Evolutionary conservation across 2,888 invertebrate genomes (phyloP), one percentile per base, ranked within the genome.

Genomic region (Idaea biselata): DNA sequence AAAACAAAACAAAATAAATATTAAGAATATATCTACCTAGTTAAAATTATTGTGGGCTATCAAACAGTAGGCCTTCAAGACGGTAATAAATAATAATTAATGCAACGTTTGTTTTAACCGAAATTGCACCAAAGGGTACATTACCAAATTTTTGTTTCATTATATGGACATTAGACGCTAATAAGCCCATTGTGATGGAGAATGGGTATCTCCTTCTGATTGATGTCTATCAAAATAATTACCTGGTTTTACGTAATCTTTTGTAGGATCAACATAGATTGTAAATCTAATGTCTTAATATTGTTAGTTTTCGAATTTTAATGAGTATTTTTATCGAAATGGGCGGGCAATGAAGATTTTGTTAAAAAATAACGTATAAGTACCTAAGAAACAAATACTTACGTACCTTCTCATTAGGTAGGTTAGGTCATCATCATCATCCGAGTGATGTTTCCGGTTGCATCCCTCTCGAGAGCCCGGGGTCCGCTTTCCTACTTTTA

Each of bases 241-340:
- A 72, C 60, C 59, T 60, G 44, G 69, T 65, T 73, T 88, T 87
- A 80, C 77, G 79, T 82, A 82, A 84, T 88, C 86, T 88, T 60
- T 76, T 76, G 8, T 58, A 18, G 60, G 70, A 72, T 74, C 74
- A 82, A 82, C 77, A 83, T 84, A 84, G 85, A 84, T 83, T 77
- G 73, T 71, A 72, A 76, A 71, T 65, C 58, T 63, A 65, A 73
- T 74, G 65, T 64, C 64, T 59, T 63, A 17, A 58, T 55, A 56
- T 18, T 53, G 44, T 62, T 25, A 11, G 14, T 44, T 44, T 44
- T 44, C 1, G 6, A 0, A 44, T 14, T 14, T 44, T 44, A 11
- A 44, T 3, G 14, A 44, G 7, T 44, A 7, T 8, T 44, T 44
- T 44, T 44, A 25, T 7, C 44, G 44, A 7, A 1, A 44, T 44